phyloP scores from a whole-genome alignment of 1,140 invertebrate species.

The Drosophila pruinosa region DNA sequence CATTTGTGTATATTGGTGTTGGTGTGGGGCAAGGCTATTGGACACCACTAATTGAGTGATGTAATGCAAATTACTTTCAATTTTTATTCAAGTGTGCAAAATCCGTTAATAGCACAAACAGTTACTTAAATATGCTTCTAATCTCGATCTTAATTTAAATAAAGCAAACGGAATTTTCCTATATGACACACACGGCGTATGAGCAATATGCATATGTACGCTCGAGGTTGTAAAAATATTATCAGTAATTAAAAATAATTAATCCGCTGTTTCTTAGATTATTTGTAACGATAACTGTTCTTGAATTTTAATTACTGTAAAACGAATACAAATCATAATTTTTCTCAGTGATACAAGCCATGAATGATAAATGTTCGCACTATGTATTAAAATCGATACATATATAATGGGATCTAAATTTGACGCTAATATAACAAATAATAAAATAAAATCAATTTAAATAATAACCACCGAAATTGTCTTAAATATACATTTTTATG shows the following conservation, averaged over 20 bases:
- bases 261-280: neutral
- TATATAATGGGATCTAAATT: too few relatives aligned
- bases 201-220: neutral
- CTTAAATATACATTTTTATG: too few relatives aligned
- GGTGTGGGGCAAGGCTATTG: conserved; percentile 45
- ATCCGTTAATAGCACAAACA: conserved; percentile 3
- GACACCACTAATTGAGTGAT: conserved; percentile 49
- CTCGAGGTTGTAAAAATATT: neutral
- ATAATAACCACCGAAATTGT: too few relatives aligned
- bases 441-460: too few relatives aligned
- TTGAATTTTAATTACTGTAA: neutral
- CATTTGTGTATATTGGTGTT: conserved; percentile 11
- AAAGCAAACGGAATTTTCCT: neutral
- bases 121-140: conserved; percentile 15
- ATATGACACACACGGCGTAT: conserved; percentile 1
- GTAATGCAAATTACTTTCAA: conserved; percentile 60
- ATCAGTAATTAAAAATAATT: neutral
- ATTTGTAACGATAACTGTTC: neutral
- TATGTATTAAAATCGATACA: too few relatives aligned
- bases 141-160: conserved; percentile 5
- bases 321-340: neutral
- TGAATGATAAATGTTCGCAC: neutral
- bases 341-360: neutral
- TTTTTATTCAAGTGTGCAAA: conserved; percentile 20
- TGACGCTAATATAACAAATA: too few relatives aligned